phyloP scores from a whole-genome alignment of 2,113 vertebrate genomes.

The pig (Sus scrofa) region DNA sequence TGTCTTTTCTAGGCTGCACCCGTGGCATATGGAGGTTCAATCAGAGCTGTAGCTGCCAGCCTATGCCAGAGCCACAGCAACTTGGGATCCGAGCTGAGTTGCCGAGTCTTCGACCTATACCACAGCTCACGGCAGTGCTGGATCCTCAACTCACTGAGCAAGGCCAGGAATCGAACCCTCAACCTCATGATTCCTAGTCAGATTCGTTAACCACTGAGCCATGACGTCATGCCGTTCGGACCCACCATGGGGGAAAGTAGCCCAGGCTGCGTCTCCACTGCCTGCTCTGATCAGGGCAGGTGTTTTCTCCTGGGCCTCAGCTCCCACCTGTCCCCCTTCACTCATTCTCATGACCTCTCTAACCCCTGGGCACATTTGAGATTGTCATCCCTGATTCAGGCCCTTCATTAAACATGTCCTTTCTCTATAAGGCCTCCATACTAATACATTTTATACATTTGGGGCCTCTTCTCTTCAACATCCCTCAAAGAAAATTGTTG shows the following conservation, averaged over 20 bases:
- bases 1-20: no score
- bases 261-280: neutral
- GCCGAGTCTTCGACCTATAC: no score
- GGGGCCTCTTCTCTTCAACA: neutral
- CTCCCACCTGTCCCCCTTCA: slow-evolving; percentile 71
- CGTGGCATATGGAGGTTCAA: no score
- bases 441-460: slow-evolving; percentile 9
- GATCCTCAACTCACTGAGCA: no score
- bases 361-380: neutral
- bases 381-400: slow-evolving; percentile 62
- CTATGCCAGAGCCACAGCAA: no score
- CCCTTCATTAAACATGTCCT: slow-evolving; percentile 15
- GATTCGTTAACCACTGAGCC: no score
- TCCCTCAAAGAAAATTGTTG: neutral
- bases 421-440: neutral
- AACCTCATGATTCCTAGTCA: no score
- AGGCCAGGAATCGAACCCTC: no score
- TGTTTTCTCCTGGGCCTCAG: neutral
- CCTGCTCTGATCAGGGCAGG: neutral
- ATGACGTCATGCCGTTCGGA: neutral
- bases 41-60: no score
- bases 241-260: neutral
- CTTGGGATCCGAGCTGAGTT: no score
- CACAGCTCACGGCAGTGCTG: no score
- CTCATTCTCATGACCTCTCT: slow-evolving; percentile 53